A percentile compares a stretch with the other conserved stretches of the same genome.
Evolutionary conservation across 1,140 invertebrate genomes (phyloP).

Genomic region (Leucophenga varia): DNA sequence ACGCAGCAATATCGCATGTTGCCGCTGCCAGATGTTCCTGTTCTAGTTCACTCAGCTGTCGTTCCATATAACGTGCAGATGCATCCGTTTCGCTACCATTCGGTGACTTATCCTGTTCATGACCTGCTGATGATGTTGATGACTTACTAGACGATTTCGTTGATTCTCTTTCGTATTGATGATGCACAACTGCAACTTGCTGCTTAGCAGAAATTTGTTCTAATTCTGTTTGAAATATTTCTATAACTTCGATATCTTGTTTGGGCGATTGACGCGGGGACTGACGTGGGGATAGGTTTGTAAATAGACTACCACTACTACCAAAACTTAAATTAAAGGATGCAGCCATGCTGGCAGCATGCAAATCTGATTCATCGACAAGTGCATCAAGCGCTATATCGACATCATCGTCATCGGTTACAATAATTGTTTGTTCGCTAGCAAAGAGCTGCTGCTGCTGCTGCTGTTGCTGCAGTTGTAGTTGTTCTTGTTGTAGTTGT

Average conservation of each 20-base stretch:
- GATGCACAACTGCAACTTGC: slow-evolving; percentile 49
- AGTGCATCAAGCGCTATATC: slow-evolving; percentile 3
- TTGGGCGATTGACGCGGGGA: slow-evolving; percentile 52
- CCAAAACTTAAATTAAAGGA: slow-evolving; percentile 53
- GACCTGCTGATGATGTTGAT: slow-evolving; percentile 5
- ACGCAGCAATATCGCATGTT: slow-evolving; percentile 52
- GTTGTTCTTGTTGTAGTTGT: no score
- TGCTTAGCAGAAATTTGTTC: slow-evolving; percentile 41
- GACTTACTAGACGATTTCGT: slow-evolving; percentile 5
- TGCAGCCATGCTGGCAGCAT: slow-evolving; percentile 44
- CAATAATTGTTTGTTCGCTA: slow-evolving; percentile 24
- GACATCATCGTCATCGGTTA: no score
- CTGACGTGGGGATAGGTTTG: slow-evolving; percentile 30
- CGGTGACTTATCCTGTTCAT: slow-evolving; percentile 10
- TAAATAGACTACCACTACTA: slow-evolving; percentile 52
- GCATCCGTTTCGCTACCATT: slow-evolving; percentile 26
- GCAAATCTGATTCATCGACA: slow-evolving; percentile 41
- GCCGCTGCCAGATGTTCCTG: slow-evolving; percentile 45
- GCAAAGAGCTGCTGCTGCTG: slow-evolving; percentile 7
- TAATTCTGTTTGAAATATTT: slow-evolving; percentile 49
- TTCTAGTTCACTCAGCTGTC: slow-evolving; percentile 49
- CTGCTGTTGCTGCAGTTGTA: not conserved
- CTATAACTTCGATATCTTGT: slow-evolving; percentile 50
- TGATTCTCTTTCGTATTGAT: slow-evolving; percentile 26
- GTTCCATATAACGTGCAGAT: slow-evolving; percentile 41